Evolutionary conservation across 2,888 invertebrate species (phyloP).

Genomic region (Uropetala carovei): DNA sequence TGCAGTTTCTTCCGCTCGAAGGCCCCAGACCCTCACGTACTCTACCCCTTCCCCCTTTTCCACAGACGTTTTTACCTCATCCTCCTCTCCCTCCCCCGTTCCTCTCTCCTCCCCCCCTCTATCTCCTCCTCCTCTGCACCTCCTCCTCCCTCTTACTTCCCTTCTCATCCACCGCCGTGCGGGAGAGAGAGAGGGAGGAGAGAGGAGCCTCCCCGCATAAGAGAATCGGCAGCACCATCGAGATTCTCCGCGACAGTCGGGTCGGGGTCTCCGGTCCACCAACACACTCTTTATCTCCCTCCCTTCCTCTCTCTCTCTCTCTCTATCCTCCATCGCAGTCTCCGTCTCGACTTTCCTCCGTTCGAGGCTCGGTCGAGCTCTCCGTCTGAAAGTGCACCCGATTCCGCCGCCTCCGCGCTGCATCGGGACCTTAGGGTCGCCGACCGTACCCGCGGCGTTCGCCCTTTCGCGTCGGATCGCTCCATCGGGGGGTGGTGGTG

Average conservation of each 20-base stretch:
- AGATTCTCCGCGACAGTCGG: constrained; percentile 10
- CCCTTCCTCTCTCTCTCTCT: no score
- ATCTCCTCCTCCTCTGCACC: not conserved
- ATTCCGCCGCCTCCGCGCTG: no score
- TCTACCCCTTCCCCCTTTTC: not conserved
- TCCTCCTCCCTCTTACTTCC: not conserved
- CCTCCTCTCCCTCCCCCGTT: not conserved
- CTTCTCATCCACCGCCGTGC: not conserved
- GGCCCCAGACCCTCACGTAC: not conserved
- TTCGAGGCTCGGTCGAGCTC: not conserved
- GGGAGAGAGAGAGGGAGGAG: not conserved
- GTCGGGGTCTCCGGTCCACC: constrained; percentile 17
- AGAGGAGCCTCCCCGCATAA: not conserved
- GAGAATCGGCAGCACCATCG: not conserved
- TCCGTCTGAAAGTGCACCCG: no score
- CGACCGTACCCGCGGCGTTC: no score
- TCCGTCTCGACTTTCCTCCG: not conserved
- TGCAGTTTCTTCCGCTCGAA: not conserved
- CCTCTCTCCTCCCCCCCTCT: not conserved
- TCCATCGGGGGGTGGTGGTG: not conserved
- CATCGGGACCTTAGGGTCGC: no score
- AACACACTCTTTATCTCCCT: not conserved
- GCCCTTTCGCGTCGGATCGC: no score
- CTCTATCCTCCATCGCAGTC: no score
- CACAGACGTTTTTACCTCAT: constrained; percentile 2